Evolutionary conservation across 2,113 vertebrate genomes (phyloP).

Genomic region (Corythaixoides concolor): DNA sequence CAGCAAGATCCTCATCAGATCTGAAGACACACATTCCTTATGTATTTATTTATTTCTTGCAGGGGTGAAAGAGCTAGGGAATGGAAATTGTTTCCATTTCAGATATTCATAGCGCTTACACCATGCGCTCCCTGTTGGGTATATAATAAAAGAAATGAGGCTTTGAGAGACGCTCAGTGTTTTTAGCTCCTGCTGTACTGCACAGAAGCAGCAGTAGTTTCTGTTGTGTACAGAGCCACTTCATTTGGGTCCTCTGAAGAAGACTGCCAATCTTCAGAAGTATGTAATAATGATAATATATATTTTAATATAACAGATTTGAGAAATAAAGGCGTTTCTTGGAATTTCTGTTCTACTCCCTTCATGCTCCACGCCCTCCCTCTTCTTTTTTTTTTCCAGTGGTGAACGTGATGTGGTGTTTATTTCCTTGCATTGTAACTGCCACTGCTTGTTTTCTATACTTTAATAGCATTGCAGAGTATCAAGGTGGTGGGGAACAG

Average conservation of each 20-base stretch:
- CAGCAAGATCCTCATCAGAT: neutral
- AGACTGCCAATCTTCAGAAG: neutral
- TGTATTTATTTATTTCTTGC: neutral
- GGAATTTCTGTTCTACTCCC: neutral
- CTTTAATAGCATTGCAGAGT: neutral
- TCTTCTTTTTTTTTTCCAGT: neutral
- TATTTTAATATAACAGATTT: neutral
- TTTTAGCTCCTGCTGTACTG: neutral
- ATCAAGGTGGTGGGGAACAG: rapidly evolving
- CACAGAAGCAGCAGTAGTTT: neutral
- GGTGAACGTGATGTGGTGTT: neutral
- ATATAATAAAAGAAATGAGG: neutral
- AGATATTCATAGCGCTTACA: neutral
- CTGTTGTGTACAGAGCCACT: neutral
- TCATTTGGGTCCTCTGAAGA: rapidly evolving
- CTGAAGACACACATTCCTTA: neutral
- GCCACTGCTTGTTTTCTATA: neutral
- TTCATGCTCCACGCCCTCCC: neutral
- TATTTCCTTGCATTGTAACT: neutral
- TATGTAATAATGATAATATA: neutral
- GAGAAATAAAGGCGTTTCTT: neutral
- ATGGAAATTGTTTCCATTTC: neutral
- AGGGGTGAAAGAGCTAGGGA: neutral
- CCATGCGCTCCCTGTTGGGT: neutral
- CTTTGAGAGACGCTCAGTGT: neutral